Base-by-base conservation (phyloP, 2,113 vertebrate genomes). In the Equus quagga region DNA sequence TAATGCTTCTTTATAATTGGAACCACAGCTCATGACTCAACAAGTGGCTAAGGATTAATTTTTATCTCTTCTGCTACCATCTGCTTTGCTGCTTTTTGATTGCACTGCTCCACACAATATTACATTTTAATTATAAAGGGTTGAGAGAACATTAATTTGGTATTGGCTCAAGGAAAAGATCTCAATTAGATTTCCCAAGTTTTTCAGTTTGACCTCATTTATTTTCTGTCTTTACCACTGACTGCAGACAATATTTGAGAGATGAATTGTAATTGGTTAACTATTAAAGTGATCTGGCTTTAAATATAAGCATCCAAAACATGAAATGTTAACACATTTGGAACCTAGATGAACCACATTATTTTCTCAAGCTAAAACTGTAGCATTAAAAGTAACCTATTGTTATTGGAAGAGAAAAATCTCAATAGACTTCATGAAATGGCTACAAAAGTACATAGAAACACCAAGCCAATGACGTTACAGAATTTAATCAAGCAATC, bases 51-150 rank as follows among this genome's bases (percentile, higher is more conserved):
- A 6, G 3, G 58, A 78, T 86, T 97, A 87, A 97, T 96, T 97
- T 98, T 92, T 80, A 94, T 75, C 58, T 18, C 26, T 49, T 90
- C 60, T 51, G 12, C 62, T 81, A 62, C 60, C 84, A 97, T 94
- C 89, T 98, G 82, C 28, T 98, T 96, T 98, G 3, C 14, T 98
- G 5, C 93, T 95, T 96, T 94, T 95, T 96, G 95, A 94, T 97
- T 98, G 58, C 33, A 86, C 75, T 90, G n/a, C 6, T 91, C 2
- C 56, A 54, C 24, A 72, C 82, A 89, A 93, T 36, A 72, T 76
- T 54, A 54, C 44, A 96, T 94, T 97, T 80, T 49, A 91, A 19
- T 69, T 97, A 90, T 36, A 87, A 98, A 87, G 46, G 17, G 1
- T 49, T 94, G 72, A 78, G 88, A 98, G n/a, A 98, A 87, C 9